Evolutionary conservation across 1,140 invertebrate genomes (phyloP), one percentile per base, ranked within the genome.

Genomic region (Diorhabda elongata): DNA sequence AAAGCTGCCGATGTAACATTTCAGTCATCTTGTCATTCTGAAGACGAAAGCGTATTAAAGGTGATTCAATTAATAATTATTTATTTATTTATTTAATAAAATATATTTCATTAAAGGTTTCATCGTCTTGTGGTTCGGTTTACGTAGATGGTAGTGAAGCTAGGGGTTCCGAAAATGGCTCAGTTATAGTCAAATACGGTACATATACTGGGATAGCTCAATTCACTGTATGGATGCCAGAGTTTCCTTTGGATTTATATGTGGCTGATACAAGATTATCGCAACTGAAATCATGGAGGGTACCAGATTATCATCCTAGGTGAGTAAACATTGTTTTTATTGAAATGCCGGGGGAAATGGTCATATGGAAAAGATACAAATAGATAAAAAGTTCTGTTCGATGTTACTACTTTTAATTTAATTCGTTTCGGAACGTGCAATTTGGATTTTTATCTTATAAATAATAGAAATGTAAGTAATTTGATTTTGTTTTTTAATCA

Each of bases 121-220:
- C 96, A 5, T 94, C 94, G 1, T 96, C 95, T 4, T 98, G 97
- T 83, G 97, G 95, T 71, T 95, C 93, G 3, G 94, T 98, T 3
- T 98, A 98, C 82, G 90, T 98, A 5, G 96, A 98, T 82, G 97
- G 97, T 0, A 96, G 95, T 9, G 97, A 99, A 84, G 93, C 95
- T 52, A 87, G 95, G 0, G 96, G 96, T 4, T 96, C 95, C 0
- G 93, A 94, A 8, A 98, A 98, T 81, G 96, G 96, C 2, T 95
- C 94, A 2, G 90, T 98, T 9, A 87, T 96, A 6, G 94, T 97
- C 5, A 96, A 96, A 81, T 98, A 97, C 79, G 95, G 94, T 5
- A 93, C 93, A 0, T 94, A 96, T 78, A 93, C 91, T 5, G 93
- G 95, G 5, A 80, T 93, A 57, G 92, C 95, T 0, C 86, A 90